Conservation (phyloP, 2,113 vertebrate species). For the Spea bombifrons region DNA sequence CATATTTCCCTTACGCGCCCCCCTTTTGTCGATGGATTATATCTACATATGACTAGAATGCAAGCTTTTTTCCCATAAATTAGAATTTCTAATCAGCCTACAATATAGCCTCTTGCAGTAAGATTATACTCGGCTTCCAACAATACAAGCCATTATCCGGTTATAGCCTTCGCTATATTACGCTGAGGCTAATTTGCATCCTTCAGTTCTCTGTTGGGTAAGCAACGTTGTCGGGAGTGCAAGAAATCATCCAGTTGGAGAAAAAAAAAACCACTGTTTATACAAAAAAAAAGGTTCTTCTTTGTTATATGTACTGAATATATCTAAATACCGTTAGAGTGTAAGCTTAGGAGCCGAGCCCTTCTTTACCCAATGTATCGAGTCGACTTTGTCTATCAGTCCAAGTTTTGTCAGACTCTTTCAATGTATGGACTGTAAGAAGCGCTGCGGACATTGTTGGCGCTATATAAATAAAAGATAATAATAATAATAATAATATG, state of each 20-base stretch:
- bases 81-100: constrained; percentile 47
- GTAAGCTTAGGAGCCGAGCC: too few species aligned
- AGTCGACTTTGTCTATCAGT: too few species aligned
- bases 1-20: constrained; percentile 29
- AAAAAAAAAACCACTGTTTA: too few species aligned
- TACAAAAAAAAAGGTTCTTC: too few species aligned
- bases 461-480: too few species aligned
- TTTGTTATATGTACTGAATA: too few species aligned
- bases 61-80: constrained; percentile 42
- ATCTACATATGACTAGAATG: constrained; percentile 46
- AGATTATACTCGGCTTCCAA: constrained; percentile 41
- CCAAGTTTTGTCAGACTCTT: too few species aligned
- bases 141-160: constrained; percentile 44
- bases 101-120: constrained; percentile 39
- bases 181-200: constrained; percentile 31
- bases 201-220: constrained; percentile 5
- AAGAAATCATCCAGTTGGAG: not conserved
- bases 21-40: constrained; percentile 31
- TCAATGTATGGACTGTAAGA: too few species aligned
- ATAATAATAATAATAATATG: too few species aligned
- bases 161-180: constrained; percentile 37
- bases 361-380: too few species aligned
- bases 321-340: too few species aligned
- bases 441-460: too few species aligned
- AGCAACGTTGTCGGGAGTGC: not conserved